phyloP scores from a whole-genome alignment of 2,888 invertebrate species.

The Nebria brevicollis region DNA sequence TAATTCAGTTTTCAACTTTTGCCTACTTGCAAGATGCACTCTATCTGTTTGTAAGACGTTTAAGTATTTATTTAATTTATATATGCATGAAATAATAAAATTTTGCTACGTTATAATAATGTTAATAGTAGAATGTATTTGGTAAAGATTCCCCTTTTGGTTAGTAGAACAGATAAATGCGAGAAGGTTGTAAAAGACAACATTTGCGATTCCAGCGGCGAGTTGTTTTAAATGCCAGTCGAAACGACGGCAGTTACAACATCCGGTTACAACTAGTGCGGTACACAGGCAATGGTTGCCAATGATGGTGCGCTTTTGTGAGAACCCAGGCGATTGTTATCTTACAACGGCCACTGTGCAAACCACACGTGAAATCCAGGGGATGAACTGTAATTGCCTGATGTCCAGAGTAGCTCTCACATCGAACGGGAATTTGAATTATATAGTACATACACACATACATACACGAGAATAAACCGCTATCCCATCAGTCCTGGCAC shows the following conservation, averaged over 20 bases:
- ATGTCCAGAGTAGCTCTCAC: neutral
- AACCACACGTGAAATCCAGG: slow-evolving; percentile 14
- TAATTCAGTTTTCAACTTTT: slow-evolving; percentile 41
- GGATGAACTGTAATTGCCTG: slow-evolving; percentile 17
- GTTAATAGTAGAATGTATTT: neutral
- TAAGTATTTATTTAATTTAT: neutral
- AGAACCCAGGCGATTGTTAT: slow-evolving; percentile 6
- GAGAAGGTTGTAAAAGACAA: slow-evolving; percentile 8
- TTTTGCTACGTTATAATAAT: neutral
- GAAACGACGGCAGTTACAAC: slow-evolving; percentile 11
- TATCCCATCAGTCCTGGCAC: neutral
- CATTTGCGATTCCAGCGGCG: slow-evolving; percentile 3
- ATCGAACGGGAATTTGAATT: slow-evolving; percentile 1
- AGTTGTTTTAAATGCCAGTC: neutral
- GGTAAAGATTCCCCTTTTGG: neutral
- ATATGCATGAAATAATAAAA: neutral
- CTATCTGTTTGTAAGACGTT: neutral
- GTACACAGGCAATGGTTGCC: neutral
- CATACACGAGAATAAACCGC: neutral
- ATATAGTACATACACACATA: neutral
- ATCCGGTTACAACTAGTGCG: slow-evolving; percentile 18
- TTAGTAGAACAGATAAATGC: neutral
- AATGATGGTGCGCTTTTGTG: slow-evolving; percentile 18
- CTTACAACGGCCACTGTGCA: neutral
- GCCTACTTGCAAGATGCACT: neutral